Conservation (phyloP, 1,140 invertebrate genomes). For the Phortica variegata region DNA sequence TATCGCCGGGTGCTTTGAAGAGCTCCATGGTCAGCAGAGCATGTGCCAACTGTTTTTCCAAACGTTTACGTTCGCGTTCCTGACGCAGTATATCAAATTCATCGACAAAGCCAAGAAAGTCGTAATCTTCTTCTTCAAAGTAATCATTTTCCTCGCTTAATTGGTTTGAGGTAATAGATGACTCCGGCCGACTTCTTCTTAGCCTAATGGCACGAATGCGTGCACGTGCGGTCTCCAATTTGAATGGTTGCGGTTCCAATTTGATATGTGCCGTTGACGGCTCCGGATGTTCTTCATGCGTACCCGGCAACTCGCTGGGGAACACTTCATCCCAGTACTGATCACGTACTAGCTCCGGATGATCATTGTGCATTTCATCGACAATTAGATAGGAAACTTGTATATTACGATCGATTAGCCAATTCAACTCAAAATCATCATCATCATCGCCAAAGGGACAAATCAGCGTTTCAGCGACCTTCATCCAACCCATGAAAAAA, state of each 20-base stretch:
- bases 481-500: slow-evolving; percentile 87
- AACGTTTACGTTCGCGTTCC: slow-evolving; percentile 28
- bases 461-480: slow-evolving; percentile 77
- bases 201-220: slow-evolving; percentile 17
- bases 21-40: slow-evolving; percentile 35
- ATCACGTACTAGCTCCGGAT: slow-evolving; percentile 80
- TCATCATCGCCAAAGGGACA: slow-evolving; percentile 89
- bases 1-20: slow-evolving; percentile 18
- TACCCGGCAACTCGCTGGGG: slow-evolving; percentile 71
- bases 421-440: slow-evolving; percentile 73
- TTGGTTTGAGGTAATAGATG: not conserved
- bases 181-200: not conserved
- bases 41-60: slow-evolving; percentile 26
- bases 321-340: slow-evolving; percentile 89
- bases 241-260: slow-evolving; percentile 14
- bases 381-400: slow-evolving; percentile 87
- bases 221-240: slow-evolving; percentile 21
- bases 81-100: slow-evolving; percentile 32
- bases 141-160: not conserved
- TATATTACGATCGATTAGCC: slow-evolving; percentile 84
- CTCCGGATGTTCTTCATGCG: slow-evolving; percentile 32
- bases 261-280: slow-evolving; percentile 36
- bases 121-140: not conserved
- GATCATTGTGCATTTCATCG: slow-evolving; percentile 91
- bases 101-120: slow-evolving; percentile 16